Percentiles rank a stretch among this genome's conserved stretches.
Evolutionary conservation across 2,797 vertebrate genomes (phyloP).

Genomic region (Cirrhinus mrigala): DNA sequence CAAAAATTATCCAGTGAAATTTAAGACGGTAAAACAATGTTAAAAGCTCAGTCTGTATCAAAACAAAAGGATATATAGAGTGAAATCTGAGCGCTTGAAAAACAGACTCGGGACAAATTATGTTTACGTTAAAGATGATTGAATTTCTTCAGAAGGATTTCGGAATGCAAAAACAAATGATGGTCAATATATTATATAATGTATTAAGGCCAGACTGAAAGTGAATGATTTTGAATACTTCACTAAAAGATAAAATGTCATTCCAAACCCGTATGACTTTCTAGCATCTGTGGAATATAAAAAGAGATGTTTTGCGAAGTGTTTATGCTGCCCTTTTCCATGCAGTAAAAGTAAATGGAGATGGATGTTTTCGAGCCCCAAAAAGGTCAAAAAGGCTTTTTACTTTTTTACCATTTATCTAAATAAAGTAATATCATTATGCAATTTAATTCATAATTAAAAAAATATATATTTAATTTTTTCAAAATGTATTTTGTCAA

Average conservation of each 20-base stretch:
- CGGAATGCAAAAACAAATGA: conserved; percentile 12
- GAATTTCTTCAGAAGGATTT: conserved; percentile 8
- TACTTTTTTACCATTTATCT: too few relatives aligned
- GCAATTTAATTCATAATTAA: too few relatives aligned
- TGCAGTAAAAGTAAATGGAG: background rate
- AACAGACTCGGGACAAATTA: background rate
- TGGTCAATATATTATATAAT: conserved; percentile 7
- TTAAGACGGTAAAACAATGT: conserved; percentile 9
- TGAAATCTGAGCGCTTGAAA: conserved; percentile 21
- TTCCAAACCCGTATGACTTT: background rate
- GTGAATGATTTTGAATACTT: background rate
- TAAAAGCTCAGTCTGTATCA: background rate
- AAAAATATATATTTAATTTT: too few relatives aligned
- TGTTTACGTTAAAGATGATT: background rate
- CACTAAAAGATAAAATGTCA: background rate
- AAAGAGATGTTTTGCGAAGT: background rate
- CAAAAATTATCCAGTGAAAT: conserved; percentile 30
- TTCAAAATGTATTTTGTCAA: too few relatives aligned
- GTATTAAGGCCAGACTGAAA: background rate
- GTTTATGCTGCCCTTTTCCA: background rate
- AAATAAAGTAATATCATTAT: too few relatives aligned
- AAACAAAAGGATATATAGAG: conserved; percentile 24
- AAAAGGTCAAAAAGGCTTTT: background rate
- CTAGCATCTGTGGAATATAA: background rate
- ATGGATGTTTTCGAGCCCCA: background rate